Percentiles rank a stretch among this genome's conserved stretches.
Evolutionary conservation across 2,113 vertebrate species (phyloP).

Genomic region (Onychostoma macrolepis): DNA sequence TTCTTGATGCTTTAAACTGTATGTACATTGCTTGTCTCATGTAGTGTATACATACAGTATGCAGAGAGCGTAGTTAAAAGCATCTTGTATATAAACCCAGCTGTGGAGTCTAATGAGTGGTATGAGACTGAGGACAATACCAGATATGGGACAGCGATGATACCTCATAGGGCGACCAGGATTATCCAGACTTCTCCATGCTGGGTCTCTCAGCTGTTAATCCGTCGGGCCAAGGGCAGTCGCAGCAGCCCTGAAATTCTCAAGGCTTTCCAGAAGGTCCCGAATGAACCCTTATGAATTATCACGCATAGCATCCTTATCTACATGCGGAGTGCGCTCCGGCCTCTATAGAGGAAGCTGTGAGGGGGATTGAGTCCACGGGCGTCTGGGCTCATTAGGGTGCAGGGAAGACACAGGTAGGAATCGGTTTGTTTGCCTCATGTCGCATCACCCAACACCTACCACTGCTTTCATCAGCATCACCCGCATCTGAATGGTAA

Average conservation of each 20-base stretch:
- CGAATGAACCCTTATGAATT: slow-evolving; percentile 38
- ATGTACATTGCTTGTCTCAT: neutral
- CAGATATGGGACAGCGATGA: slow-evolving; percentile 11
- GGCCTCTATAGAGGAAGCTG: slow-evolving; percentile 50
- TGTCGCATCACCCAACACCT: slow-evolving; percentile 46
- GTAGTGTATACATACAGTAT: neutral
- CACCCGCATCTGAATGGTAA: slow-evolving; percentile 36
- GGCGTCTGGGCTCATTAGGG: slow-evolving; percentile 42
- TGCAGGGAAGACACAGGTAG: slow-evolving; percentile 45
- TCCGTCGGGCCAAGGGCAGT: slow-evolving; percentile 55
- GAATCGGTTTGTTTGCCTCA: slow-evolving; percentile 60
- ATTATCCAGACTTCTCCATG: slow-evolving; percentile 52
- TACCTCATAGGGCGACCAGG: slow-evolving; percentile 11
- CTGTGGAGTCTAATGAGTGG: slow-evolving; percentile 36
- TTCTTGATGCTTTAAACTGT: neutral
- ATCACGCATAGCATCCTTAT: slow-evolving; percentile 60
- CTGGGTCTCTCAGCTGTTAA: slow-evolving; percentile 53
- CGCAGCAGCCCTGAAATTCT: slow-evolving; percentile 47
- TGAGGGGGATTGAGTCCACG: slow-evolving; percentile 49
- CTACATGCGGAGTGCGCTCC: slow-evolving; percentile 56
- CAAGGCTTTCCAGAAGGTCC: slow-evolving; percentile 18
- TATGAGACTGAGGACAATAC: slow-evolving; percentile 31
- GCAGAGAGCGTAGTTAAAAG: neutral
- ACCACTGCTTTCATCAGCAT: slow-evolving; percentile 27
- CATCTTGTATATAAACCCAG: neutral